Evolutionary conservation across 2,888 invertebrate species (phyloP).

Genomic region (Habrosyne pyritoides): DNA sequence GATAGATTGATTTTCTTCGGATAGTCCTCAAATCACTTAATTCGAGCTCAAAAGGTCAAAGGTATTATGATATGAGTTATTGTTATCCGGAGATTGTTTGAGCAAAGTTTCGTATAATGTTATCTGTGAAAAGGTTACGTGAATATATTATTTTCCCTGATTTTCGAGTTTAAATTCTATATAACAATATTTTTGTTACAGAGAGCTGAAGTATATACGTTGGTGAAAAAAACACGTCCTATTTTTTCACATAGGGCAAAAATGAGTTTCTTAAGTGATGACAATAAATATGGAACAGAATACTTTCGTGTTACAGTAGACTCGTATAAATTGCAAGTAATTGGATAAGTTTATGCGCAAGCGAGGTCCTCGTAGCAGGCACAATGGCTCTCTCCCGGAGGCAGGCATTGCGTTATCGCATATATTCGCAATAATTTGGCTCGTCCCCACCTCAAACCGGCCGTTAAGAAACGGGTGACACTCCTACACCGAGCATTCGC

Average conservation of each 20-base stretch:
- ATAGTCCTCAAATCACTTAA: slow-evolving; percentile 42
- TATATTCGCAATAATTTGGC: slow-evolving; percentile 67
- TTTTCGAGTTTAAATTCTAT: not conserved
- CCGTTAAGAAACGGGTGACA: slow-evolving; percentile 48
- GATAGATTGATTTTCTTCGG: slow-evolving; percentile 39
- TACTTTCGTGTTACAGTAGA: slow-evolving; percentile 25
- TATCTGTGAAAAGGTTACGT: not conserved
- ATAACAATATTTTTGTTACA: not conserved
- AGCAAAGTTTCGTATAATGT: not conserved
- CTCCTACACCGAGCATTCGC: slow-evolving; percentile 36
- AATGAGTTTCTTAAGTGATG: slow-evolving; percentile 11
- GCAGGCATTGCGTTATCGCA: slow-evolving; percentile 52
- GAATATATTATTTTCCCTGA: not conserved
- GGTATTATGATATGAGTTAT: not conserved
- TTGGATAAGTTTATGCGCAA: slow-evolving; percentile 61
- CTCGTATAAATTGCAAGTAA: slow-evolving; percentile 57
- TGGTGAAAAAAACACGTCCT: not conserved
- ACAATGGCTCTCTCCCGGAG: slow-evolving; percentile 47
- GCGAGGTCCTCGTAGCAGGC: slow-evolving; percentile 26
- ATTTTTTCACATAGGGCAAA: slow-evolving; percentile 3
- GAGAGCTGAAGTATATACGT: too few species aligned
- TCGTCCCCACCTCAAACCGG: slow-evolving; percentile 40
- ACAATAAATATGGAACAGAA: slow-evolving; percentile 14
- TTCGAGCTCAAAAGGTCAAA: not conserved
- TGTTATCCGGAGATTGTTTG: not conserved